A percentile compares a stretch with the other conserved stretches of the same genome.
Conservation (phyloP, 2,888 invertebrate species). For the Synergus itoensis region DNA sequence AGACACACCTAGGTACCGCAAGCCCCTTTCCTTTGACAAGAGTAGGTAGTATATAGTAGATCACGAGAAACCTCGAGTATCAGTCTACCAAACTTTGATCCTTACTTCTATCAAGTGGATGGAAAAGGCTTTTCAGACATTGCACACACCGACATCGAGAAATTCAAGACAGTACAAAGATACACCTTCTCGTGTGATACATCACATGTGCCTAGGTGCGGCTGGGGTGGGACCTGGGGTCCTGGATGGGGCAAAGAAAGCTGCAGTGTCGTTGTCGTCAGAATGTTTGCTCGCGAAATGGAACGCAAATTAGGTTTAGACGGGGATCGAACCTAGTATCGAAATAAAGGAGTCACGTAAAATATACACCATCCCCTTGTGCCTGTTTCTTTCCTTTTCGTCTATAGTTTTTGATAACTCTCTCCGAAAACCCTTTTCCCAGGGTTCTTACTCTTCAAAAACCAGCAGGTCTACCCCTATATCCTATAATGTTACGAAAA, state of each 20-base stretch:
- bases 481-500: conserved; percentile 1
- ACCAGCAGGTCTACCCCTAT: conserved; percentile 25
- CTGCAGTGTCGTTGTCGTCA: conserved; percentile 45
- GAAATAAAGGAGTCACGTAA: conserved; percentile 74
- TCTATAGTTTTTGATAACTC: conserved; percentile 33
- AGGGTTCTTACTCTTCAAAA: conserved; percentile 24
- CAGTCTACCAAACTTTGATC: conserved; percentile 45
- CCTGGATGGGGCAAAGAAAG: conserved; percentile 37
- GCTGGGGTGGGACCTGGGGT: conserved; percentile 30
- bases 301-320: conserved; percentile 76
- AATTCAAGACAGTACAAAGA: conserved; percentile 45
- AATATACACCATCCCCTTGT: conserved; percentile 62
- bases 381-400: conserved; percentile 34
- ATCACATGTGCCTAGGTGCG: conserved; percentile 49
- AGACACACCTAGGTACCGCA: conserved; percentile 26
- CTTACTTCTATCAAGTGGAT: conserved; percentile 55
- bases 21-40: conserved; percentile 34
- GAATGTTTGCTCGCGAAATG: conserved; percentile 75
- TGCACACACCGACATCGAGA: conserved; percentile 30
- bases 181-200: conserved; percentile 43
- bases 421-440: conserved; percentile 27
- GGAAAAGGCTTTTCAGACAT: conserved; percentile 47
- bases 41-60: conserved; percentile 24
- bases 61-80: conserved; percentile 36
- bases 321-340: conserved; percentile 73